A percentile compares a stretch with the other conserved stretches of the same genome.
Evolutionary conservation across 1,140 invertebrate species (phyloP).

Genomic region (Melanaphis sacchari): DNA sequence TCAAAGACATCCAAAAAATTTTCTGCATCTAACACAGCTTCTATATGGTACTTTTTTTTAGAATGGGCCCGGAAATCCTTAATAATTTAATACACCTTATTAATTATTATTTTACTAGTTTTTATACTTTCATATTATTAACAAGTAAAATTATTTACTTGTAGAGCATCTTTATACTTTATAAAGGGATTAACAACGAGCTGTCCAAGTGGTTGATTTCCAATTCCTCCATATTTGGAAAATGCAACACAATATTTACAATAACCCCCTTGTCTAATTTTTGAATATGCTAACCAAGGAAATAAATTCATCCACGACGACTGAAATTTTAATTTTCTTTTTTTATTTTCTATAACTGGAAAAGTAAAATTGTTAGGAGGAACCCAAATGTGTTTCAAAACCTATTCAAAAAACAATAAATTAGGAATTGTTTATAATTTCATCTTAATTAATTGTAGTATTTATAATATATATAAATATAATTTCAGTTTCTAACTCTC

Average conservation of each 20-base stretch:
- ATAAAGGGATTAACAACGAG: not conserved
- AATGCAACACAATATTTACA: slow-evolving; percentile 45
- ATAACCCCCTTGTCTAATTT: slow-evolving; percentile 7
- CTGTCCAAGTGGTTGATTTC: slow-evolving; percentile 25
- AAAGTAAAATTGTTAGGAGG: not conserved
- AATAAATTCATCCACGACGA: slow-evolving; percentile 26
- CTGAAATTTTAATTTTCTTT: slow-evolving; percentile 44
- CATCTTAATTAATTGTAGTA: too few species aligned
- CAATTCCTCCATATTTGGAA: slow-evolving; percentile 18
- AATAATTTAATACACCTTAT: too few species aligned
- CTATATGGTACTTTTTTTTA: too few species aligned
- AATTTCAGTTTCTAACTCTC: too few species aligned
- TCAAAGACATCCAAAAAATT: too few species aligned
- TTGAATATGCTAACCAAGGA: slow-evolving; percentile 32
- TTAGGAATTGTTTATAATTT: too few species aligned
- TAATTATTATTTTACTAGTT: too few species aligned
- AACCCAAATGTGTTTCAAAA: not conserved
- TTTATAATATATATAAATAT: too few species aligned
- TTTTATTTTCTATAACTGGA: not conserved
- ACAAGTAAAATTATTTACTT: not conserved
- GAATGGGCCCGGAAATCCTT: too few species aligned
- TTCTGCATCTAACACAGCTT: too few species aligned
- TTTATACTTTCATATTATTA: too few species aligned
- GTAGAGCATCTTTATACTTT: slow-evolving; percentile 14
- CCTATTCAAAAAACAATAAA: not conserved